Conservation (phyloP, 2,888 invertebrate species). For the Acleris holmiana region DNA sequence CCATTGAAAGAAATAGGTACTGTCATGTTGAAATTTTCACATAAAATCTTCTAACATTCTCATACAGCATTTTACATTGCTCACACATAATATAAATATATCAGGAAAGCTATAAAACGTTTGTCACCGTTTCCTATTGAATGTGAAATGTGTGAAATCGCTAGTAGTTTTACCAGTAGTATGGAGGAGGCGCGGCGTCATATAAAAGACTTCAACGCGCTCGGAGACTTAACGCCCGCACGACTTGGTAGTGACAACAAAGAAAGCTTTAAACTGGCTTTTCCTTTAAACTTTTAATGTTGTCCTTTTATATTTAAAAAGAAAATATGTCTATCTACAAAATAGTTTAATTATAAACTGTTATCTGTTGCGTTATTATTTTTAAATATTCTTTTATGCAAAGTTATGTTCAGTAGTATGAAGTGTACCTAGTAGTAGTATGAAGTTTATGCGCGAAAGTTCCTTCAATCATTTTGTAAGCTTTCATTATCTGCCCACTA, state of each 20-base stretch:
- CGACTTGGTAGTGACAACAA: slow-evolving; percentile 1
- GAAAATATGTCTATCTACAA: too few species aligned
- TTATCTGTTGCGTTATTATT: too few species aligned
- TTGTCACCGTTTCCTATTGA: slow-evolving; percentile 1
- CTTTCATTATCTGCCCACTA: slow-evolving; percentile 2
- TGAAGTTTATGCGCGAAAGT: background rate
- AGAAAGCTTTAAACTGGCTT: background rate
- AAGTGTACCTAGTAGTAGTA: too few species aligned
- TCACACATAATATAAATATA: slow-evolving; percentile 8
- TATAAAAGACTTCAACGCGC: slow-evolving; percentile 76
- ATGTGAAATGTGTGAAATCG: slow-evolving; percentile 28
- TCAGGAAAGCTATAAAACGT: slow-evolving; percentile 1
- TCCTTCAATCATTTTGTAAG: background rate
- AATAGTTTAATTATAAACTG: too few species aligned
- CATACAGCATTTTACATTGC: background rate
- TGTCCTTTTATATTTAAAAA: too few species aligned
- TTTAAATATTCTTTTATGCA: too few species aligned
- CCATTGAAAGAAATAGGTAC: too few species aligned
- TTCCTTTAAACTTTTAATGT: too few species aligned
- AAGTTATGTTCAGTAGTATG: too few species aligned
- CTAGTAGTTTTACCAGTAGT: background rate
- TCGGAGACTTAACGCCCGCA: slow-evolving; percentile 23
- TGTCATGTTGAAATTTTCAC: background rate
- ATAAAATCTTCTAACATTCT: background rate
- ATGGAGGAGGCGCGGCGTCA: slow-evolving; percentile 40